phyloP scores from a whole-genome alignment of 2,888 invertebrate genomes.

The Ypsolopha scabrella region DNA sequence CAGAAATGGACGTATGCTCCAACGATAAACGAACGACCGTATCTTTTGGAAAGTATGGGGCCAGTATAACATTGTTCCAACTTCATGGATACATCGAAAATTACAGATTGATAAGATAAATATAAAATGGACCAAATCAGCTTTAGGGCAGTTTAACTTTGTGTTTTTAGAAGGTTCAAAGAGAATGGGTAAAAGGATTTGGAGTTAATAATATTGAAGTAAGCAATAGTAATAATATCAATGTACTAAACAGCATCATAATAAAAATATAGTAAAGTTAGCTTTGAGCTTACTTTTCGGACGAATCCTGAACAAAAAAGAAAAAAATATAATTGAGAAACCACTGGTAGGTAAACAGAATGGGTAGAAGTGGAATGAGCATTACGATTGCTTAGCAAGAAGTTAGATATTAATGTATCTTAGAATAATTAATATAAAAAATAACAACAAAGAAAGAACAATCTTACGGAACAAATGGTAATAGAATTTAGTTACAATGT shows the following conservation, averaged over 20 bases:
- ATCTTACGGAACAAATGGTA: slow-evolving; percentile 66
- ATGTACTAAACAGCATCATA: neutral
- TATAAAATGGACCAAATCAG: too few relatives aligned
- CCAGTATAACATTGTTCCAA: too few relatives aligned
- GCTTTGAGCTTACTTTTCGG: neutral
- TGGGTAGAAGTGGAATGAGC: slow-evolving; percentile 16
- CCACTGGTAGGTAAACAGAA: neutral
- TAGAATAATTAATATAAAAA: slow-evolving; percentile 50
- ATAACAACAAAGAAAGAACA: slow-evolving; percentile 66
- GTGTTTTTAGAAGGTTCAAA: too few relatives aligned
- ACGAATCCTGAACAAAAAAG: neutral
- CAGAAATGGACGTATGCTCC: too few relatives aligned
- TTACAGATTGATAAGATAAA: too few relatives aligned
- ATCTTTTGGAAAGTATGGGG: too few relatives aligned
- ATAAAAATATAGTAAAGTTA: neutral
- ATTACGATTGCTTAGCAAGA: slow-evolving; percentile 20
- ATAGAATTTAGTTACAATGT: slow-evolving; percentile 62
- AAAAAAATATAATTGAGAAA: neutral
- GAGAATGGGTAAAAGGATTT: too few relatives aligned
- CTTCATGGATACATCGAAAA: too few relatives aligned
- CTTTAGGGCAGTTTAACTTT: too few relatives aligned
- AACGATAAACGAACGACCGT: too few relatives aligned
- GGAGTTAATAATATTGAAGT: too few relatives aligned
- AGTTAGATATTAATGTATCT: slow-evolving; percentile 9
- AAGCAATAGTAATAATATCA: neutral